Conservation (phyloP, 2,113 vertebrate species). For the Antechinus stuartii region DNA sequence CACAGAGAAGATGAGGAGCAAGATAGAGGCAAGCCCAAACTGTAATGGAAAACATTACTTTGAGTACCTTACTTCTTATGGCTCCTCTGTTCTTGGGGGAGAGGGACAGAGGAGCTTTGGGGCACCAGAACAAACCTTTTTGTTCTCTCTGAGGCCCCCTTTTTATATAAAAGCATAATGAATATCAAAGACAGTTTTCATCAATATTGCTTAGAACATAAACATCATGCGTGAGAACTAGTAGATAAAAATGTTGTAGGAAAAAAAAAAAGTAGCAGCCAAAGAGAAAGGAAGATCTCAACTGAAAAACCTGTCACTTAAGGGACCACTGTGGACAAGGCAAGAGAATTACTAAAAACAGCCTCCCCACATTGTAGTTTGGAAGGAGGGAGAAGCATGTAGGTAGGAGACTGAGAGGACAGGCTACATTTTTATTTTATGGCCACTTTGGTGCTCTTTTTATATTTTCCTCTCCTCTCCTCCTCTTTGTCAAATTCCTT, state of each 20-base stretch:
- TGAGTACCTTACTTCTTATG: background rate
- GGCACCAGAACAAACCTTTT: background rate
- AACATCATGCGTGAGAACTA: background rate
- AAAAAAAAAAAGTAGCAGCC: background rate
- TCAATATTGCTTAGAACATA: background rate
- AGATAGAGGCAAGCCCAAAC: background rate
- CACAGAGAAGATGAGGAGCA: background rate
- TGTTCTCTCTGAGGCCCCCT: too few relatives aligned
- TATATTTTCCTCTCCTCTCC: background rate
- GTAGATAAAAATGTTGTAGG: background rate
- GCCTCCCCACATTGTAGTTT: rapidly evolving
- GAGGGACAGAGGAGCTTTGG: background rate
- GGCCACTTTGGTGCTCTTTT: background rate
- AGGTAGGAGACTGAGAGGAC: background rate
- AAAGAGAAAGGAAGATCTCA: background rate
- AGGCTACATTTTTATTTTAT: background rate
- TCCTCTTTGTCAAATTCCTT: background rate
- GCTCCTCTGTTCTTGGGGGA: background rate
- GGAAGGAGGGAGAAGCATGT: background rate
- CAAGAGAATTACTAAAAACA: background rate
- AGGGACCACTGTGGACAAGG: background rate
- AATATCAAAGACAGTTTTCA: background rate
- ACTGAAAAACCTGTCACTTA: background rate
- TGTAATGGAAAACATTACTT: background rate
- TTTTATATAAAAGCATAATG: background rate